phyloP scores from a whole-genome alignment of 2,888 invertebrate genomes.

The Hirtodrosophila confusa region DNA sequence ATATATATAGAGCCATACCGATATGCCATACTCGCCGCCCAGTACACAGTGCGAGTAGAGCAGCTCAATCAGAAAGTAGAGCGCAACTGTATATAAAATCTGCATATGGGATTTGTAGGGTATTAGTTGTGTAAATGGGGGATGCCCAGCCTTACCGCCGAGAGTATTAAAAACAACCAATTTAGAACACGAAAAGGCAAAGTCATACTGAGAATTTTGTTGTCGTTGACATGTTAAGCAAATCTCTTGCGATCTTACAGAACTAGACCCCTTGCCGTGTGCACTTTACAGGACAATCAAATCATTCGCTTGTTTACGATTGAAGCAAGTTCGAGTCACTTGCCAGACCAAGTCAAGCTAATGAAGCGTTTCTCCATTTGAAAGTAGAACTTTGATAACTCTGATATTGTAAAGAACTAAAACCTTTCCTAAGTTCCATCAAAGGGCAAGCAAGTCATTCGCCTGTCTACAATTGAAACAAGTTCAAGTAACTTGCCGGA shows the following conservation, averaged over 20 bases:
- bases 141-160: slow-evolving; percentile 49
- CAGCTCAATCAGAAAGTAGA: slow-evolving; percentile 27
- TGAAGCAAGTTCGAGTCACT: no score
- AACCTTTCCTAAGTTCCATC: no score
- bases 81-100: slow-evolving; percentile 48
- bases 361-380: no score
- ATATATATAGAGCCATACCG: slow-evolving; percentile 40
- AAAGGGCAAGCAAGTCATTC: no score
- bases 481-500: no score
- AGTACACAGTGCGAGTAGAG: slow-evolving; percentile 49
- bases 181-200: slow-evolving; percentile 52
- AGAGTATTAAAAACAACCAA: slow-evolving; percentile 38
- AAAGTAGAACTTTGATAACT: no score
- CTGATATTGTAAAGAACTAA: no score
- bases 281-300: no score
- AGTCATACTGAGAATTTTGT: slow-evolving; percentile 51
- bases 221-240: slow-evolving; percentile 55
- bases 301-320: no score
- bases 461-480: no score
- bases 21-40: slow-evolving; percentile 51
- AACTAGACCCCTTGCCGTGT: no score
- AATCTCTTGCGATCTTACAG: slow-evolving; percentile 32
- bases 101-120: slow-evolving; percentile 9
- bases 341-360: no score
- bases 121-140: neutral